These are phyloP conservation scores for Rotaria socialis DNA, from an alignment of 2,888 invertebrate genomes.

Conservation along the genomic window DNA sequence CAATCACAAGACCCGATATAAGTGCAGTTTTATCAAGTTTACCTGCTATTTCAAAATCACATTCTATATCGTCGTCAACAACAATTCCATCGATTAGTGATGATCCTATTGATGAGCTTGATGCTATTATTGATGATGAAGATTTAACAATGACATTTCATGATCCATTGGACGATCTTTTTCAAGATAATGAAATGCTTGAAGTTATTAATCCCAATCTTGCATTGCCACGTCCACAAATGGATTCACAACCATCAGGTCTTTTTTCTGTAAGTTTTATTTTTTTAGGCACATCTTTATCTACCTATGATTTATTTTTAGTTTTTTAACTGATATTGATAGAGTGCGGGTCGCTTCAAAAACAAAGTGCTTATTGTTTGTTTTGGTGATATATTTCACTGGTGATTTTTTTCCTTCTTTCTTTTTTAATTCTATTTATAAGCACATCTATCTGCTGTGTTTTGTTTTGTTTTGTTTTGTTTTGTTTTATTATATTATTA, in stretches of 20 bases:
- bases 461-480: not conserved
- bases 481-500: not conserved
- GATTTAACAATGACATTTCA: slow-evolving; percentile 17
- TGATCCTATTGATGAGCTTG: slow-evolving; percentile 13
- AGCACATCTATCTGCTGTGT: not conserved
- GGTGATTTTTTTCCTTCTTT: not conserved
- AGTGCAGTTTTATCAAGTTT: slow-evolving; percentile 16
- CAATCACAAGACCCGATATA: not conserved
- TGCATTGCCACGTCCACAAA: not conserved
- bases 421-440: not conserved
- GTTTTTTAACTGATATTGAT: not conserved
- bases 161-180: slow-evolving; percentile 34
- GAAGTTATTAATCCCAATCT: slow-evolving; percentile 29
- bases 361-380: not conserved
- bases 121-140: slow-evolving; percentile 14
- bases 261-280: not conserved
- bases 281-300: not conserved
- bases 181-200: slow-evolving; percentile 22
- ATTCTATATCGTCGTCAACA: not conserved
- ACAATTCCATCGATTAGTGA: not conserved
- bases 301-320: not conserved
- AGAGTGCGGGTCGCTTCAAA: not conserved
- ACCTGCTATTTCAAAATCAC: not conserved
- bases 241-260: not conserved
- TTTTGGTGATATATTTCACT: not conserved